Evolutionary conservation across 2,797 vertebrate species (phyloP), one percentile per base, ranked within the genome.

Genomic region (Tinamus major): DNA sequence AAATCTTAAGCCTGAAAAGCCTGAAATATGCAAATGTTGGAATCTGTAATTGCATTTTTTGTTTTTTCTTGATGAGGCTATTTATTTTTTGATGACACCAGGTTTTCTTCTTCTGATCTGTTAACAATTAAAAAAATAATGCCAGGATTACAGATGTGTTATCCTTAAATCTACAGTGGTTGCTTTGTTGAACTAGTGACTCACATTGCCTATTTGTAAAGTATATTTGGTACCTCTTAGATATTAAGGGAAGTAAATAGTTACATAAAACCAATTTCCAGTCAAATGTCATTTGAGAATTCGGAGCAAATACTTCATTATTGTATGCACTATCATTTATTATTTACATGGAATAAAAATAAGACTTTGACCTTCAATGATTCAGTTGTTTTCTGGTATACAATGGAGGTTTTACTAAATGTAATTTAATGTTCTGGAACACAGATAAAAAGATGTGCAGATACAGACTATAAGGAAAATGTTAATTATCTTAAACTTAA

Each of bases 401-500:
- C 46, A 85, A 23, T 62, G 58, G 88, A 95, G 84, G 87, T 77
- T 56, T 69, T 83, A 68, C 79, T 89, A 91, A 96, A 91, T 89
- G 82, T 93, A 96, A 97, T 96, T 96, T 96, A 97, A 94, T 97
- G 95, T 96, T 96, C 96, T 97, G 92, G 94, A 96, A 97, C 84
- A 91, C 87, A 94, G 76, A 48, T 84, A 55, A 94, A 95, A 95
- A 96, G 94, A 98, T 95, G 64, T 68, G 92, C 91, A 94, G 94
- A 95, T 95, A 93, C 89, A 82, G 85, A 93, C 91, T 96, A 92
- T 93, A 97, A 97, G 92, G 84, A 96, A 97, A 97, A 97, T 96
- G 96, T 95, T 98, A 97, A 98, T 98, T 97, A 97, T 96, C 96
- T 95, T 86, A 96, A 97, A 97, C 96, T 97, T 98, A 97, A 98